Conservation (phyloP, 2,888 invertebrate species). For the Dicycla oo region DNA sequence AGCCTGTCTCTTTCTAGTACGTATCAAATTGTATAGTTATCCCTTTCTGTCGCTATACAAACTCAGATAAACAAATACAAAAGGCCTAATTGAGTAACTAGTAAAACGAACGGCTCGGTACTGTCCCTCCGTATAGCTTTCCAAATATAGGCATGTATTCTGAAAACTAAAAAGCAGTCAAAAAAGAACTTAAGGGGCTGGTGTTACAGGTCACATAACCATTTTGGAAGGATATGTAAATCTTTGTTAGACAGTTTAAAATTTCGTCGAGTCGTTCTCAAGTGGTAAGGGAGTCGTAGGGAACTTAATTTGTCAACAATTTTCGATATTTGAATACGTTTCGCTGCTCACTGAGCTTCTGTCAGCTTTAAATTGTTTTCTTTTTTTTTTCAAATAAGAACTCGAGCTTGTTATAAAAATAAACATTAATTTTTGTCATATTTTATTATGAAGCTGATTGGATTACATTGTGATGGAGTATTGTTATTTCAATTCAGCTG, state of each 20-base stretch:
- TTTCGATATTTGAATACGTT: conserved; percentile 90
- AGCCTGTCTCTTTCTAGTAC: conserved; percentile 71
- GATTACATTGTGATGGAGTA: conserved; percentile 47
- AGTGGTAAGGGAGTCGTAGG: conserved; percentile 89
- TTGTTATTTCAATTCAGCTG: conserved; percentile 50
- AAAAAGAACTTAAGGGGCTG: conserved; percentile 64
- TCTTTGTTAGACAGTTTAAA: conserved; percentile 77
- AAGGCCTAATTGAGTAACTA: conserved; percentile 91
- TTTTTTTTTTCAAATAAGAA: conserved; percentile 82
- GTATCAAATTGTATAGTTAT: conserved; percentile 64
- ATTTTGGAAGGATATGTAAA: conserved; percentile 32
- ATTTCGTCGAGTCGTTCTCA: conserved; percentile 86
- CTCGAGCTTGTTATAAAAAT: conserved; percentile 69
- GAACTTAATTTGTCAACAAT: conserved; percentile 91
- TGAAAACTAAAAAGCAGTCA: conserved; percentile 28
- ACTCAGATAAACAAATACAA: conserved; percentile 91
- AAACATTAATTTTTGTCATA: conserved; percentile 60
- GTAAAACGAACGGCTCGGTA: conserved; percentile 89
- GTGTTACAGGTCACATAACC: conserved; percentile 48
- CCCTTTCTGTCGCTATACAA: conserved; percentile 84
- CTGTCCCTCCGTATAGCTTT: conserved; percentile 84
- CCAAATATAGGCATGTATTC: conserved; percentile 68
- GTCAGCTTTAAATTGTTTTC: conserved; percentile 88
- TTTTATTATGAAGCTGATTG: conserved; percentile 58
- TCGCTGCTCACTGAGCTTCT: conserved; percentile 89